Evolutionary conservation across 2,113 vertebrate species (phyloP), one percentile per base, ranked within the genome.

Genomic region (Chlorodrepanis virens): DNA sequence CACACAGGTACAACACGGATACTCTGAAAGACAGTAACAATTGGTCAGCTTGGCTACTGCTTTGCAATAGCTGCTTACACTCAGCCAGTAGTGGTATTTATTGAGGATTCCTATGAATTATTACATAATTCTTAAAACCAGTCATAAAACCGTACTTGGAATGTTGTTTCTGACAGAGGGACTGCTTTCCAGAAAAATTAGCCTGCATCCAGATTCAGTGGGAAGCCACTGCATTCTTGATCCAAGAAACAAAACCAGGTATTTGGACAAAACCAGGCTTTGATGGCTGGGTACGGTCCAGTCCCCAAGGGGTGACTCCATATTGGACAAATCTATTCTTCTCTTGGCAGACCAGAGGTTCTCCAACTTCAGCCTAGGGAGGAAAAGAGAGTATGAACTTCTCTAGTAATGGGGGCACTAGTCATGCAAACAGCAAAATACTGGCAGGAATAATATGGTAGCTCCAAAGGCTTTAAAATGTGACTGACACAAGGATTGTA

Each of bases 291-390:
- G 98, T 98, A 52, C 98, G 99, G 57, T 99, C 98, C 57, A 99
- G 96, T 69, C 98, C 98, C 98, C 99, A 99, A 2, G 99, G 99
- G 2, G 98, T 99, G 65, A 99, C 98, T 23, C 98, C 98, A 94
- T 99, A 98, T 52, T 99, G 87, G 71, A 99, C 20, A 76, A 98
- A 99, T 67, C 33, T 98, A 85, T 98, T 98, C 64, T 98, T 97
- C 37, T 98, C 81, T 49, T 97, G 89, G 89, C 99, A 99, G 64
- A 99, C 98, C 61, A 99, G 98, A 65, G 98, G 98, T 33, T 98
- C 98, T 8, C 99, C 99, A 44, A 98, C 99, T 98, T 99, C 99
- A 47, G 99, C 98, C 99, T 99, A 80, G 64, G 63, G 12, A 89
- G 57, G 27, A 86, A 37, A 86, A 90, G n/a, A 91, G 14, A 78